phyloP scores from a whole-genome alignment of 2,797 vertebrate genomes.

The Clarias laeviceps region DNA sequence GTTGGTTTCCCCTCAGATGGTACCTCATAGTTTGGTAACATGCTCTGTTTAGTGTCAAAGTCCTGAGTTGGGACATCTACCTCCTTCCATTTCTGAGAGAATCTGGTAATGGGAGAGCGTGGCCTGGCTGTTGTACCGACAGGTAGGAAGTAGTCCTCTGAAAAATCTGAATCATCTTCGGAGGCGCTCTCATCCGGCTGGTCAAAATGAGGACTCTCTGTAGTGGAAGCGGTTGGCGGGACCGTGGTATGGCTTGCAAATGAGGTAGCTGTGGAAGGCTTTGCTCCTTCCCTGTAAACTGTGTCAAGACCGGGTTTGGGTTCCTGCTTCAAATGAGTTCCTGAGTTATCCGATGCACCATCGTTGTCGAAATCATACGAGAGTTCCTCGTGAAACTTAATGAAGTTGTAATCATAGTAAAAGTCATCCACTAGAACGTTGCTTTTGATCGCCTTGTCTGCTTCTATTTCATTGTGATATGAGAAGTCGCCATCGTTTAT shows the following conservation, averaged over 20 bases:
- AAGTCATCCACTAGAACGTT: constrained; percentile 87
- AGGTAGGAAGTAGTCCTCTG: constrained; percentile 75
- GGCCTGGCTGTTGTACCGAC: constrained; percentile 62
- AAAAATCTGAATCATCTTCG: constrained; percentile 62
- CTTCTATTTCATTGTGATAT: constrained; percentile 69
- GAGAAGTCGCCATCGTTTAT: constrained; percentile 75
- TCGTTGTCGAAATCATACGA: constrained; percentile 73
- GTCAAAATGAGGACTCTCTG: constrained; percentile 36
- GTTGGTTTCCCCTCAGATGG: constrained; percentile 37
- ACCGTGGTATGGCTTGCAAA: constrained; percentile 19
- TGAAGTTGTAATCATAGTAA: constrained; percentile 98
- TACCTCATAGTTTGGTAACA: constrained; percentile 43
- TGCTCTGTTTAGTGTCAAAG: constrained; percentile 37
- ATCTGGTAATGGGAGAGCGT: constrained; percentile 34
- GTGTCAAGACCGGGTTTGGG: constrained; percentile 35
- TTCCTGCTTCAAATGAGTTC: constrained; percentile 41
- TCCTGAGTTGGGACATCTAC: constrained; percentile 47
- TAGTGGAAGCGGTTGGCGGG: constrained; percentile 22
- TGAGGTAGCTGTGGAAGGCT: constrained; percentile 55
- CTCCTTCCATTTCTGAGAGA: constrained; percentile 51
- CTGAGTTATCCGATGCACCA: constrained; percentile 50
- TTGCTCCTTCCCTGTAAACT: constrained; percentile 48
- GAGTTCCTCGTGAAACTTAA: constrained; percentile 94
- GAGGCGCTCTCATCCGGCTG: constrained; percentile 38
- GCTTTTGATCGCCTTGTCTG: constrained; percentile 62